These are phyloP conservation scores for Antheraea pernyi DNA, from an alignment of 1,140 invertebrate species.

Conservation along the genomic window DNA sequence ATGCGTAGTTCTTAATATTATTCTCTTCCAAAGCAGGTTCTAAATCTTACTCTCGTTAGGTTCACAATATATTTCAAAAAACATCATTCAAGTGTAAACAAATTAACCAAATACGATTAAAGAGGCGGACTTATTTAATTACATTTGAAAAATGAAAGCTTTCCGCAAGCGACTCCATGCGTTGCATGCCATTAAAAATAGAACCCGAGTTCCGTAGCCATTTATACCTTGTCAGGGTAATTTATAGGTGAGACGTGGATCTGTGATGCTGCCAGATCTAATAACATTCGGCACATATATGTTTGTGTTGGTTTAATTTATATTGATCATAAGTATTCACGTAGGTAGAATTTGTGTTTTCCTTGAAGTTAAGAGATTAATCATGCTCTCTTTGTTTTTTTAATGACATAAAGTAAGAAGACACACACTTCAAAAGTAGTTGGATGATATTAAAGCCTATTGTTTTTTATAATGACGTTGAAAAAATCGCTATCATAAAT, in stretches of 20 bases:
- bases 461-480: too few relatives aligned
- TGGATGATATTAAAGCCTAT: too few relatives aligned
- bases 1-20: not conserved
- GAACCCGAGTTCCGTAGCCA: constrained; percentile 10
- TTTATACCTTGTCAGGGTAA: constrained; percentile 11
- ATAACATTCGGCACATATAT: not conserved
- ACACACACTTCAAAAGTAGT: too few relatives aligned
- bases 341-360: too few relatives aligned
- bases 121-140: constrained; percentile 13
- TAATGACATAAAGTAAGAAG: too few relatives aligned
- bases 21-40: too few relatives aligned
- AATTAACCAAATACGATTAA: constrained; percentile 3
- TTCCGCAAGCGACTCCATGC: not conserved
- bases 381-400: too few relatives aligned
- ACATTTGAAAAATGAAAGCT: constrained; percentile 10
- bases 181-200: constrained; percentile 13
- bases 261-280: constrained; percentile 1
- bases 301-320: not conserved
- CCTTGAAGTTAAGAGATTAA: not conserved
- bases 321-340: not conserved
- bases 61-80: not conserved
- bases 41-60: too few relatives aligned
- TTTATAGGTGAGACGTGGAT: constrained; percentile 8
- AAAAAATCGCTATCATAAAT: too few relatives aligned
- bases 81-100: not conserved